Evolutionary conservation across 2,888 invertebrate species (phyloP).

Genomic region (Linhomoeus sp.): DNA sequence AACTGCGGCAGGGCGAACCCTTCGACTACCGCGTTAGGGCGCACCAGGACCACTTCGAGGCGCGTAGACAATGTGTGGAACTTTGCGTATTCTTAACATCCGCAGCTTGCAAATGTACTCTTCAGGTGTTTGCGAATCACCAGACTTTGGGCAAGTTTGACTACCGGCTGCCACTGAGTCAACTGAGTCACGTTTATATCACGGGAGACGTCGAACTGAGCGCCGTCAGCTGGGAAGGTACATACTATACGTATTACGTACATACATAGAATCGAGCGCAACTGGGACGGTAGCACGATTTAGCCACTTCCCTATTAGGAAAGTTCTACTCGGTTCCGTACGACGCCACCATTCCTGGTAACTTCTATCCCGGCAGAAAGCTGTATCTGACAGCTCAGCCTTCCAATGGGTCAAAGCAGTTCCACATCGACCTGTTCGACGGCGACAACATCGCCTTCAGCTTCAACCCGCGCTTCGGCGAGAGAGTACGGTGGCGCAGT

Average conservation of each 20-base stretch:
- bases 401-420: conserved; percentile 16
- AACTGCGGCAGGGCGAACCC: conserved; percentile 15
- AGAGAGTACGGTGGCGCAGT: conserved; percentile 9
- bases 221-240: conserved; percentile 24
- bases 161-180: neutral
- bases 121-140: conserved; percentile 22
- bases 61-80: too few relatives aligned
- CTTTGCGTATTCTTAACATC: too few relatives aligned
- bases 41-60: conserved; percentile 20
- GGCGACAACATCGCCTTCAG: conserved; percentile 20
- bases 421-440: conserved; percentile 17
- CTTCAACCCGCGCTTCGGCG: conserved; percentile 14
- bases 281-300: neutral
- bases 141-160: conserved; percentile 20
- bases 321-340: conserved; percentile 15
- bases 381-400: conserved; percentile 14
- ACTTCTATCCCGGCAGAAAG: conserved; percentile 19
- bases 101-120: too few relatives aligned
- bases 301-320: neutral
- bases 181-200: conserved; percentile 23
- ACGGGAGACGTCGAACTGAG: conserved; percentile 20
- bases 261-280: neutral
- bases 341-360: conserved; percentile 22
- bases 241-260: conserved; percentile 15
- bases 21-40: conserved; percentile 24